Evolutionary conservation across 2,888 invertebrate species (phyloP).

Genomic region (Caenorhabditis auriculariae): DNA sequence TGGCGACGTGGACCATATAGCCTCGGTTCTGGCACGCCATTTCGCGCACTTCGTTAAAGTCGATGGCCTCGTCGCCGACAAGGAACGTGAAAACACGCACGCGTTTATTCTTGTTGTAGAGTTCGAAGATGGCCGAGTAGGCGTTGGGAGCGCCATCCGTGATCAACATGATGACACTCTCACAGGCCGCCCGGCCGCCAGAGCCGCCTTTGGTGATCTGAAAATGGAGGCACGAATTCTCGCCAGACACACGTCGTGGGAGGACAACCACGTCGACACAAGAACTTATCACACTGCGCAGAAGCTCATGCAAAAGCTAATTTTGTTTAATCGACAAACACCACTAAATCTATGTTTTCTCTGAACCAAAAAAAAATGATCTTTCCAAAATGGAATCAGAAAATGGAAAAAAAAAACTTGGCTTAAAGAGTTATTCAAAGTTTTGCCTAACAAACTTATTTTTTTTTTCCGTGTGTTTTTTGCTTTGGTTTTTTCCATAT

Average conservation of each 20-base stretch:
- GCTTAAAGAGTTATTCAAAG: not conserved
- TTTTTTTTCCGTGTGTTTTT: conserved; percentile 1
- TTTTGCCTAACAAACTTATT: not conserved
- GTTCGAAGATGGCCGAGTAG: conserved; percentile 86
- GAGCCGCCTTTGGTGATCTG: conserved; percentile 26
- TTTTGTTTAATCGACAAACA: too few relatives aligned
- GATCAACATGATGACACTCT: conserved; percentile 96
- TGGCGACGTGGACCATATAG: conserved; percentile 84
- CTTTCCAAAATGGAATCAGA: too few relatives aligned
- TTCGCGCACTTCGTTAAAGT: conserved; percentile 79
- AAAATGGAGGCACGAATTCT: too few relatives aligned
- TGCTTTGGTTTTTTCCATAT: not conserved
- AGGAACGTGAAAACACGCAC: conserved; percentile 96
- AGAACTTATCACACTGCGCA: too few relatives aligned
- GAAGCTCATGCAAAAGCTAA: too few relatives aligned
- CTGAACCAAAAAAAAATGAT: too few relatives aligned
- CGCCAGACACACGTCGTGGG: too few relatives aligned
- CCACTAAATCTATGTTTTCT: too few relatives aligned
- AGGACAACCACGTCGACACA: too few relatives aligned
- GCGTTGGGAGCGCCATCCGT: conserved; percentile 97
- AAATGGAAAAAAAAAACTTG: too few relatives aligned
- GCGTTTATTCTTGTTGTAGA: conserved; percentile 79
- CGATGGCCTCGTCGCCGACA: conserved; percentile 89
- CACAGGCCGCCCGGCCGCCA: conserved; percentile 71
- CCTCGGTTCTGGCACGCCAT: conserved; percentile 99